phyloP scores from a whole-genome alignment of 2,797 vertebrate species.

The Fundulus diaphanus region DNA sequence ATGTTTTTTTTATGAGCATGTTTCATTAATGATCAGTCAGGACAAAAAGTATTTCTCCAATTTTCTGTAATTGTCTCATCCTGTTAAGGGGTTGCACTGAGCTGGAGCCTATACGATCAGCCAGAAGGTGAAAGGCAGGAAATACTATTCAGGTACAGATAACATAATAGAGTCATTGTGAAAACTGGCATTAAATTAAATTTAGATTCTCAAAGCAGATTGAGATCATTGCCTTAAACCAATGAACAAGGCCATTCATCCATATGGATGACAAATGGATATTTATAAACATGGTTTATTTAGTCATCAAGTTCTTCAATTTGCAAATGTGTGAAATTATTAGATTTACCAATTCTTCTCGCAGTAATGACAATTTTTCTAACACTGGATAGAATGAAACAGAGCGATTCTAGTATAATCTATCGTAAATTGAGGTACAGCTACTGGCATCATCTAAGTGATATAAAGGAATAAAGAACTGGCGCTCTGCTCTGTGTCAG shows the following conservation, averaged over 20 bases:
- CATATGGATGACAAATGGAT: neutral
- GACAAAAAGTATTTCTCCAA: neutral
- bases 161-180: neutral
- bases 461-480: conserved; percentile 20
- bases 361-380: conserved; percentile 1
- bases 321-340: neutral
- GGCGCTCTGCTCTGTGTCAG: conserved; percentile 16
- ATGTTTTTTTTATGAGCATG: neutral
- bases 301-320: neutral
- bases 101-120: neutral
- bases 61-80: neutral
- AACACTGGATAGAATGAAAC: conserved; percentile 9
- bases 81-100: neutral
- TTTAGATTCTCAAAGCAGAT: no score
- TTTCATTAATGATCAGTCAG: neutral
- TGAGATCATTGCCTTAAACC: neutral
- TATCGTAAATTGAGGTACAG: conserved; percentile 9
- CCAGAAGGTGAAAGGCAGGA: neutral
- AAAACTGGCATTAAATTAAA: neutral
- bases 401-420: conserved; percentile 8
- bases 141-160: no score
- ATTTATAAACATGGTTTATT: neutral
- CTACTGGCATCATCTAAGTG: conserved; percentile 3
- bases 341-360: neutral
- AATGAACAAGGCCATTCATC: neutral